A percentile compares a stretch with the other conserved stretches of the same genome.
Conservation (phyloP, 2,113 vertebrate species). For the Tamias sibiricus region DNA sequence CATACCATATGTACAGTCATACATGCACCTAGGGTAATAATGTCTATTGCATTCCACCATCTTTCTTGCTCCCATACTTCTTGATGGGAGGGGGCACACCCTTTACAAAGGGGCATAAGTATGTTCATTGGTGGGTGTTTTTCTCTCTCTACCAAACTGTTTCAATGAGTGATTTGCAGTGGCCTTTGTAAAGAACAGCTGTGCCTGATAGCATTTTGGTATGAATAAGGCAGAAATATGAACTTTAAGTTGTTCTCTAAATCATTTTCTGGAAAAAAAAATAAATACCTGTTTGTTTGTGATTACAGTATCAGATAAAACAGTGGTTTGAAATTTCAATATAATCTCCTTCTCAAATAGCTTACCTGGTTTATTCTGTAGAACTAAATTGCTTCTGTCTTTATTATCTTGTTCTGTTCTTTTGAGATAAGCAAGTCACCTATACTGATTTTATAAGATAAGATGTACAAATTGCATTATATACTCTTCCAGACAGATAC, state of each 20-base stretch:
- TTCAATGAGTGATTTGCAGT: not conserved
- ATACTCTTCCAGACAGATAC: not conserved
- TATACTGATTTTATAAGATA: not conserved
- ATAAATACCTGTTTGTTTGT: not conserved
- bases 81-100: not conserved
- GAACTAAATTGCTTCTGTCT: not conserved
- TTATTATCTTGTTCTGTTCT: not conserved
- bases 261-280: not conserved
- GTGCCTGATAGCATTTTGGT: not conserved
- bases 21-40: too few relatives aligned
- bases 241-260: not conserved
- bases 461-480: not conserved
- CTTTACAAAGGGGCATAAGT: rapidly evolving
- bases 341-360: not conserved
- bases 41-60: too few relatives aligned
- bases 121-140: not conserved
- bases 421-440: conserved; percentile 21
- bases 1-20: too few relatives aligned
- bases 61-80: not conserved
- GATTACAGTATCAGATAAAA: not conserved
- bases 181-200: not conserved
- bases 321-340: not conserved
- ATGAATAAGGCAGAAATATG: not conserved
- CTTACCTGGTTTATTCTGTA: not conserved
- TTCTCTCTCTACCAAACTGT: rapidly evolving